Evolutionary conservation across 53 echinoderm and acorn worm species (phyloP), one percentile per base, ranked within the genome.

Genomic region (Stichopus horrens): DNA sequence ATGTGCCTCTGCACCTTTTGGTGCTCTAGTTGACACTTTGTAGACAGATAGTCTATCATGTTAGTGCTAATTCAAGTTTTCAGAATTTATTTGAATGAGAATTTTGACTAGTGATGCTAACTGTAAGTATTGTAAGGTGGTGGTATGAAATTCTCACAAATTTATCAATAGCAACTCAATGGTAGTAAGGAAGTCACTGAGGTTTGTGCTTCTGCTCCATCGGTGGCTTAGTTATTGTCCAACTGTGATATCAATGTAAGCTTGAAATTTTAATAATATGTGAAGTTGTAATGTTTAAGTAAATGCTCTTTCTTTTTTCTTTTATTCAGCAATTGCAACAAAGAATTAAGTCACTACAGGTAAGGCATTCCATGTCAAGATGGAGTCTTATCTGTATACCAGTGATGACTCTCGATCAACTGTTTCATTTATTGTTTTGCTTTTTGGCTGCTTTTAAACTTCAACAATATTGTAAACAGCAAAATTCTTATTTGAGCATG

Each of bases 331-430:
- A 93, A 67, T 75, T 97, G 37, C 89, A 95, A 73, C 93, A 92
- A 53, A 87, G 97, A 89, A 91, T 97, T 52, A 93, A 95, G 52
- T 97, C 97, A 60, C 87, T 97, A 78, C 97, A 97, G 90, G 97
- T 97, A 83, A 94, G 37, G 94, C 37, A 74, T 23, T 23, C 18
- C 63, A 63, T 37, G 37, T 37, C 23, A 71, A 51, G 6, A 4
- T 21, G 74, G 16, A 56, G 56, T 8, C 8, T 88, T 22, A n/a
- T 21, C 77, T 76, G n/a, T n/a, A 67, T n/a, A 67, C n/a, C 13
- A 67, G 4, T 67, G 37, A 37, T 37, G 37, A 37, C 37, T 37
- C 37, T 2, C 37, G 37, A 37, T 37, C 37, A 37, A 37, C 37
- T 37, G 37, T 37, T 37, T 37, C 37, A 37, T 37, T 37, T 37